Conservation (phyloP, 2,888 invertebrate species). For the Neocrepidodera transversa region DNA sequence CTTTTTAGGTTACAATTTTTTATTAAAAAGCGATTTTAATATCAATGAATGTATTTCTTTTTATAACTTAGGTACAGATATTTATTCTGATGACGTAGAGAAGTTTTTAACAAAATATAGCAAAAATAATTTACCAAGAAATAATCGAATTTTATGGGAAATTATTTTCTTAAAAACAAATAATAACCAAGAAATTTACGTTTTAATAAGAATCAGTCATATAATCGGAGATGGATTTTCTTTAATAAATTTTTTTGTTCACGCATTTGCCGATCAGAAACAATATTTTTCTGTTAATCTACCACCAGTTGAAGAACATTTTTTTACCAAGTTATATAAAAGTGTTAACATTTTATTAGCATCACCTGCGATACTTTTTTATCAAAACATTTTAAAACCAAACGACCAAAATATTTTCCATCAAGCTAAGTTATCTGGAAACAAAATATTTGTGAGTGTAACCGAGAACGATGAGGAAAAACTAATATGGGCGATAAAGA, state of each 20-base stretch:
- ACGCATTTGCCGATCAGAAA: background rate
- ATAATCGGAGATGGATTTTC: slow-evolving; percentile 5
- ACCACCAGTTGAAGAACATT: background rate
- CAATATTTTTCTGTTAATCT: background rate
- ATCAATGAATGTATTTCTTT: background rate
- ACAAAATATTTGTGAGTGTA: background rate
- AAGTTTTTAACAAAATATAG: background rate
- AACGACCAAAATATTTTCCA: background rate
- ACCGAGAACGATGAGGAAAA: background rate
- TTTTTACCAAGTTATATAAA: background rate
- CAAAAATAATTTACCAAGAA: background rate
- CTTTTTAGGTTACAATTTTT: slow-evolving; percentile 9
- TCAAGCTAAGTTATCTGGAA: background rate
- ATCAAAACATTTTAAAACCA: slow-evolving; percentile 1
- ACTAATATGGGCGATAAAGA: background rate
- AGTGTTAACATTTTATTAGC: background rate
- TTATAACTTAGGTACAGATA: background rate
- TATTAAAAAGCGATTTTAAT: background rate
- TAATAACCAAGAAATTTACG: background rate
- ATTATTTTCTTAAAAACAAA: background rate
- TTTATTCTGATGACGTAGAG: background rate
- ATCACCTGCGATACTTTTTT: background rate
- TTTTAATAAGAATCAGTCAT: slow-evolving; percentile 5
- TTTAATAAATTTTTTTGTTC: background rate
- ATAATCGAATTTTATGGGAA: slow-evolving; percentile 2